Evolutionary conservation across 2,113 vertebrate genomes (phyloP).

Genomic region (Heterotilapia buettikoferi): DNA sequence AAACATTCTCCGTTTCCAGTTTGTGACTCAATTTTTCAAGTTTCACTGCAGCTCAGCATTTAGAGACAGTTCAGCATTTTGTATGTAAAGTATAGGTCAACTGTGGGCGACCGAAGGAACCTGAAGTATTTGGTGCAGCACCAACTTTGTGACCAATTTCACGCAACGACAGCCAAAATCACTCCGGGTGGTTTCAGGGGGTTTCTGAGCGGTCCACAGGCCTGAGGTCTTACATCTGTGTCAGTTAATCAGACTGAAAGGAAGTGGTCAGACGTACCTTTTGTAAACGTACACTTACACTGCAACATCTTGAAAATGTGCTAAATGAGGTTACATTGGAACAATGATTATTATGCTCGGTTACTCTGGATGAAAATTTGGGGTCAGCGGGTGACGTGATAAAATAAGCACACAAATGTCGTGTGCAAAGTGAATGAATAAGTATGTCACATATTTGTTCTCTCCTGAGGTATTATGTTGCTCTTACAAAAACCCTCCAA

Average conservation of each 20-base stretch:
- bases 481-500: not conserved
- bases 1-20: not conserved
- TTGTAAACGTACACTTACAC: not conserved
- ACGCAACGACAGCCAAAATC: not conserved
- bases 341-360: not conserved
- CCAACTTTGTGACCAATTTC: not conserved
- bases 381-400: accelerated
- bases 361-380: not conserved
- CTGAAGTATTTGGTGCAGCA: not conserved
- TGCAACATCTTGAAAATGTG: not conserved
- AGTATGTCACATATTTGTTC: not conserved
- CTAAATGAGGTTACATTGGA: not conserved
- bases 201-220: not conserved
- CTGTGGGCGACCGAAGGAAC: not conserved
- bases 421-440: not conserved
- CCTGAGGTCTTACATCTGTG: not conserved
- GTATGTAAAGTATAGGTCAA: not conserved
- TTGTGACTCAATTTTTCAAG: not conserved
- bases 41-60: not conserved
- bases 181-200: not conserved
- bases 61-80: not conserved
- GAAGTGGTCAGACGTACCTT: not conserved
- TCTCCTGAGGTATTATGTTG: accelerated
- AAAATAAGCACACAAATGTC: not conserved
- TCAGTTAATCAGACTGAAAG: not conserved